Percentiles rank a stretch among this genome's conserved stretches.
These are phyloP conservation scores for Grallaria varia DNA, from an alignment of 2,113 vertebrate genomes.

Conservation along the genomic window DNA sequence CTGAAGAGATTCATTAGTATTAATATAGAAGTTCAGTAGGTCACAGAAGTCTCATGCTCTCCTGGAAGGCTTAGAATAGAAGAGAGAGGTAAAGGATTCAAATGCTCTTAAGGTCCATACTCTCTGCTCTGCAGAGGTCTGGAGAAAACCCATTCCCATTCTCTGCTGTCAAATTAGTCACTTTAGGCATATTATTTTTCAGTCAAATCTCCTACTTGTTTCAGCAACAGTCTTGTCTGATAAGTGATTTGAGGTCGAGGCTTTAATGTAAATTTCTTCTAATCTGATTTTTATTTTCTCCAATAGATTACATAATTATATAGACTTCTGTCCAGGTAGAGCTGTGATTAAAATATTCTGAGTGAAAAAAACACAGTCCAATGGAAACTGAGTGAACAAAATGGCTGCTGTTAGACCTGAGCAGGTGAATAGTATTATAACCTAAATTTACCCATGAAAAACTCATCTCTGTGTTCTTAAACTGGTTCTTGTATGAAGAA, in stretches of 20 bases:
- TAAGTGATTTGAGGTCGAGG: not conserved
- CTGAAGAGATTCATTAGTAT: constrained; percentile 26
- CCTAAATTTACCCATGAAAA: not conserved
- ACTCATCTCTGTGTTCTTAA: not conserved
- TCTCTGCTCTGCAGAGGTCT: not conserved
- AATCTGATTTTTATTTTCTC: not conserved
- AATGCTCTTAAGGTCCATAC: not conserved
- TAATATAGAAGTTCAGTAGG: constrained; percentile 49
- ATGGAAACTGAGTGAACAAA: not conserved
- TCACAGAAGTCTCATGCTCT: constrained; percentile 17
- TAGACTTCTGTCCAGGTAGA: not conserved
- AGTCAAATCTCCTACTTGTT: not conserved
- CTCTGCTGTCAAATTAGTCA: not conserved
- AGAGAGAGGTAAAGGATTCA: constrained; percentile 10
- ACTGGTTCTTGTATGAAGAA: not conserved
- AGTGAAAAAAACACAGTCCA: not conserved
- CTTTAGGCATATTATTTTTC: not conserved
- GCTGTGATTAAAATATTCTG: not conserved
- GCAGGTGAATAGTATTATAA: not conserved
- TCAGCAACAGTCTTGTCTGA: not conserved
- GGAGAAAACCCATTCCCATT: not conserved
- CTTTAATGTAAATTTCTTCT: not conserved
- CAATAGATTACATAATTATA: not conserved
- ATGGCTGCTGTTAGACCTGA: not conserved
- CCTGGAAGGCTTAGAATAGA: constrained; percentile 23